phyloP scores from a whole-genome alignment of 2,797 vertebrate genomes.

The Hemibagrus guttatus region DNA sequence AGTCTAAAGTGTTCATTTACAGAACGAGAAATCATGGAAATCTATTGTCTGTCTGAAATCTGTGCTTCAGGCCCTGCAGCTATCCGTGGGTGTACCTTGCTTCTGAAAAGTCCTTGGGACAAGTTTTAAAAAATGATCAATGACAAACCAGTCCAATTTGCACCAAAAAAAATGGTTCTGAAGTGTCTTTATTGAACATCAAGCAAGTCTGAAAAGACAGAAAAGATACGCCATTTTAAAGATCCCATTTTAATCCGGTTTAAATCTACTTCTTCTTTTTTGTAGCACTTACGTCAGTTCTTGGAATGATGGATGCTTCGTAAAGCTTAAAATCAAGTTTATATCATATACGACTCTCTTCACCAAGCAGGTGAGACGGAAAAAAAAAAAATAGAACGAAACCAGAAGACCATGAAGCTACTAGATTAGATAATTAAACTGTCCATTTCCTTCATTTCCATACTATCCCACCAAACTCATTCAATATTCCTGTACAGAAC shows the following conservation, averaged over 20 bases:
- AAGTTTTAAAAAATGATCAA: neutral
- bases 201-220: neutral
- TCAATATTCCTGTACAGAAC: neutral
- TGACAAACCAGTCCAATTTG: neutral
- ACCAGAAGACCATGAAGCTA: neutral
- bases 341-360: neutral
- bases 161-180: neutral
- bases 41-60: neutral
- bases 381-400: neutral
- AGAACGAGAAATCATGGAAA: neutral
- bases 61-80: neutral
- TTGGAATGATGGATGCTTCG: neutral
- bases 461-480: neutral
- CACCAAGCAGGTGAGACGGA: neutral
- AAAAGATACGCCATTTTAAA: neutral
- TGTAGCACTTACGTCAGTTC: neutral
- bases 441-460: neutral
- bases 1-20: neutral
- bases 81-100: too few relatives aligned
- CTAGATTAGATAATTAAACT: neutral
- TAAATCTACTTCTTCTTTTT: neutral
- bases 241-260: neutral
- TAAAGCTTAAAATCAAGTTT: neutral
- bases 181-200: neutral
- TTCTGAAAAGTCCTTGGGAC: neutral